Evolutionary conservation across 2,797 vertebrate genomes (phyloP), one percentile per base, ranked within the genome.

Genomic region (Argyrosomus regius): DNA sequence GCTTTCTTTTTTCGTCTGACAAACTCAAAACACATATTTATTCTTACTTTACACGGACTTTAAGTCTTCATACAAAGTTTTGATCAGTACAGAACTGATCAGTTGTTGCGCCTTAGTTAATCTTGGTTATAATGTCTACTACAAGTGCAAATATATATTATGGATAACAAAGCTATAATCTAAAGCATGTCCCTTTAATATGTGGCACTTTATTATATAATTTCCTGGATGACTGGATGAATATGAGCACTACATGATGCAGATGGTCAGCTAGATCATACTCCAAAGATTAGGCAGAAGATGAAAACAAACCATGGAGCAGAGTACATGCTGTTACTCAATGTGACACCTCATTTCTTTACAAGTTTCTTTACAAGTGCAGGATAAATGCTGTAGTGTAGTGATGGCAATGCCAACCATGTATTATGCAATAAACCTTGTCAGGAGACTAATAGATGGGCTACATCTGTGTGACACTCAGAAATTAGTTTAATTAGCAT

Each of bases 401-500:
- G 67, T 46, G 53, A 59, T 46, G 28, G 58, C 65, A 48, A 17
- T 43, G 45, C 31, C 66, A 73, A 28, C 43, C 10, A 2, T 24
- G 14, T 31, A 57, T 69, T 54, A 53, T 67, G 6, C 50, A 83
- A 69, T 63, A 78, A 78, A 79, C 31, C 41, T 24, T 8, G 56
- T 61, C 26, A 80, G 72, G 60, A 67, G 57, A 61, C 77, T 81
- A 62, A 81, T 63, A 74, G 46, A 45, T 75, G 76, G 72, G 78
- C 31, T 54, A 67, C 56, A 82, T 72, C 74, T 76, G 65, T 71
- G 72, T 69, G 69, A 77, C 59, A 45, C 43, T 66, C 73, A 31
- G 67, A 79, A 74, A 84, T 84, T 4, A 76, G 58, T 80, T 83
- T 82, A 81, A 91, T 81, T 69, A 72, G 73, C 5, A 2, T 82